Conservation (phyloP, 1,140 invertebrate species). For the Bathynomus jamesi region DNA sequence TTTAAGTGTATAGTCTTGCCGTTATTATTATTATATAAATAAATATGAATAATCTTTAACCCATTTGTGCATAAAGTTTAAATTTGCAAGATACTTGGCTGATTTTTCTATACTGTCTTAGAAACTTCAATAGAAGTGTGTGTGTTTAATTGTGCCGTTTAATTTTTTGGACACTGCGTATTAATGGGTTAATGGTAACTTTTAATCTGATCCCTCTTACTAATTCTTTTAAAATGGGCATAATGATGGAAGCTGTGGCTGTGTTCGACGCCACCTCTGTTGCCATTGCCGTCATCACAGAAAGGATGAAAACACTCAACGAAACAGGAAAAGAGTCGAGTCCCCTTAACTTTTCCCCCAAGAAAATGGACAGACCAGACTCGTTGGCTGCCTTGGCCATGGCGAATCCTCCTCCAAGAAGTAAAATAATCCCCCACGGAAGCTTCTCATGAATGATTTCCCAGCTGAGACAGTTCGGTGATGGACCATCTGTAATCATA, state of each 20-base stretch:
- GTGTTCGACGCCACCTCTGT: conserved; percentile 79
- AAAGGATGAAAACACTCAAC: conserved; percentile 43
- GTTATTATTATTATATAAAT: too few species aligned
- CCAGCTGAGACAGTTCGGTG: conserved; percentile 12
- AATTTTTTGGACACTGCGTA: too few species aligned
- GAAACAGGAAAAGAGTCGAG: conserved; percentile 41
- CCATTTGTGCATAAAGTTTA: too few species aligned
- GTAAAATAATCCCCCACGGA: conserved; percentile 48
- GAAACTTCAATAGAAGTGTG: too few species aligned
- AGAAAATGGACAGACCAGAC: conserved; percentile 64
- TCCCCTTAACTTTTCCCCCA: conserved; percentile 53
- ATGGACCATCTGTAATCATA: background rate
- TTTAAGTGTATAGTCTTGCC: too few species aligned
- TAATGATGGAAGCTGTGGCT: conserved; percentile 72
- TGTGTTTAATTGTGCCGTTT: too few species aligned
- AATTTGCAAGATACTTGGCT: too few species aligned
- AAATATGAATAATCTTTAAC: background rate
- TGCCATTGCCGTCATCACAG: conserved; percentile 49
- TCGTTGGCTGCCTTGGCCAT: conserved; percentile 69
- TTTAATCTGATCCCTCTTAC: too few species aligned
- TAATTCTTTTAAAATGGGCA: conserved; percentile 71
- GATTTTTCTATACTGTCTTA: too few species aligned
- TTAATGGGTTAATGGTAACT: too few species aligned
- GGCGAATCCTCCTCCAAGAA: conserved; percentile 70
- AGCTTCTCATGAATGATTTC: conserved; percentile 37